These are phyloP conservation scores for Urocyon cinereoargenteus DNA, from an alignment of 2,797 vertebrate species.

Conservation along the genomic window DNA sequence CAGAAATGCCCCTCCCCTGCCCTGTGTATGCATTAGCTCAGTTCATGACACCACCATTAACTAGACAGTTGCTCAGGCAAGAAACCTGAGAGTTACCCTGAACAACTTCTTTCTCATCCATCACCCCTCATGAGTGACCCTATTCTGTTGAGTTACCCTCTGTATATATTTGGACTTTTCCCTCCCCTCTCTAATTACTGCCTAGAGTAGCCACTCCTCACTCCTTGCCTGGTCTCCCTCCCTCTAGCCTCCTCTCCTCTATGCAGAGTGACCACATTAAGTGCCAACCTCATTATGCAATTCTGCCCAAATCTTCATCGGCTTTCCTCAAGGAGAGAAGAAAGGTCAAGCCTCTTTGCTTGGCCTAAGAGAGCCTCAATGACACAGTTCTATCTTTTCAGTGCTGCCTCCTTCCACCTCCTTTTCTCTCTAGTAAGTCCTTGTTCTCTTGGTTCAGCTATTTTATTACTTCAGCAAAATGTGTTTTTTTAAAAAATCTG, in stretches of 20 bases:
- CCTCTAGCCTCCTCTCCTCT: not conserved
- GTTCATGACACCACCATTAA: not conserved
- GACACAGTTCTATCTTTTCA: not conserved
- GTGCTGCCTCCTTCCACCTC: not conserved
- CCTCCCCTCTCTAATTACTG: not conserved
- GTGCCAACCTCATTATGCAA: not conserved
- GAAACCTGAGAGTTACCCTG: not conserved
- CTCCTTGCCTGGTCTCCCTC: not conserved
- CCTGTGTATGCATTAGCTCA: not conserved
- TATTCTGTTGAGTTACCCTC: not conserved
- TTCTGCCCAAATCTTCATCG: not conserved
- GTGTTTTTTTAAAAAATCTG: not conserved
- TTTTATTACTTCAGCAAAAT: not conserved
- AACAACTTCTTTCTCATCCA: not conserved
- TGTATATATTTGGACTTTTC: not conserved
- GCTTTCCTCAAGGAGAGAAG: not conserved
- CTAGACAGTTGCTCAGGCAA: not conserved
- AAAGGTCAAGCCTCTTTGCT: not conserved
- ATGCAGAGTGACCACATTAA: not conserved
- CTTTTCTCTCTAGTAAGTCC: not conserved
- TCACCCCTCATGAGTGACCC: not conserved
- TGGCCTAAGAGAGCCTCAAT: not conserved
- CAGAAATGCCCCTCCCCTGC: not conserved
- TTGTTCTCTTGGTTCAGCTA: not conserved
- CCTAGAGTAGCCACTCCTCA: not conserved